Conservation (phyloP, 2,797 vertebrate species). For the Sarcophilus harrisii region DNA sequence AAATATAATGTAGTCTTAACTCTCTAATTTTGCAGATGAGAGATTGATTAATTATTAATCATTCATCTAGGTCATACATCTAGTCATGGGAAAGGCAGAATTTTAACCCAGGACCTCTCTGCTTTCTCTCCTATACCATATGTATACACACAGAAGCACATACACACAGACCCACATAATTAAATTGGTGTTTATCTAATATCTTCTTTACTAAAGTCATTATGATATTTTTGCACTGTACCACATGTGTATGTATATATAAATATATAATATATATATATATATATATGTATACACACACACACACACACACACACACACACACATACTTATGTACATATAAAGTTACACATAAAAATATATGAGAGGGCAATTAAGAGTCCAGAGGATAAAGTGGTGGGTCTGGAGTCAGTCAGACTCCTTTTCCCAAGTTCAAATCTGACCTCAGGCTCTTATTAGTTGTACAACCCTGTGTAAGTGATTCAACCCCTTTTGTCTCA, state of each 20-base stretch:
- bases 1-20: not conserved
- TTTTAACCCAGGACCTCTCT: not conserved
- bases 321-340: not conserved
- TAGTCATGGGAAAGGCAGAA: not conserved
- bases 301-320: no score
- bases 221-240: not conserved
- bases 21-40: not conserved
- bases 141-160: not conserved
- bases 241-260: not conserved
- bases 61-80: not conserved
- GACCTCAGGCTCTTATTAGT: not conserved
- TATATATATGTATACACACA: no score
- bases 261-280: no score
- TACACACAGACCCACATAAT: not conserved
- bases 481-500: no score
- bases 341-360: not conserved
- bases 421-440: not conserved
- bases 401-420: not conserved
- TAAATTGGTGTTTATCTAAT: not conserved
- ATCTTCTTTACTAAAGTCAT: not conserved
- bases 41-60: not conserved
- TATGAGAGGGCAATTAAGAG: not conserved
- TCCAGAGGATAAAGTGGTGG: not conserved
- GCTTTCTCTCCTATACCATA: not conserved
- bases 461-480: no score